Conservation (phyloP, 2,113 vertebrate species). For the Dissostichus mawsoni region DNA sequence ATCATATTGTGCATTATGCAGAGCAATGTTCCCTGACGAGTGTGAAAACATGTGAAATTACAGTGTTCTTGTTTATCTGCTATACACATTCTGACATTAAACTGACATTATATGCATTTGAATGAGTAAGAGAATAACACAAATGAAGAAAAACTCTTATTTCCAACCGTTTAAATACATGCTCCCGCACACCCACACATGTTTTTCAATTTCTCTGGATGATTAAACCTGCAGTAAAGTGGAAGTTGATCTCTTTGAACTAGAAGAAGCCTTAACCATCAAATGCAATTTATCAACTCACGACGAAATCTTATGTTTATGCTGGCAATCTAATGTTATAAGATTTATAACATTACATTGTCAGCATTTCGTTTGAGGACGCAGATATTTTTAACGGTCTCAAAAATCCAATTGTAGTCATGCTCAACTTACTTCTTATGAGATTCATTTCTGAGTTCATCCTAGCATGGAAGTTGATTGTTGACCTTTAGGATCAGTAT, state of each 20-base stretch:
- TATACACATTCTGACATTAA: background rate
- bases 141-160: no score
- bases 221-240: background rate
- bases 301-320: no score
- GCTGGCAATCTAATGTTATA: no score
- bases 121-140: background rate
- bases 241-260: background rate
- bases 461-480: background rate
- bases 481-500: background rate
- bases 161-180: background rate
- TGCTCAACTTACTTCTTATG: background rate
- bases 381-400: no score
- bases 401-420: background rate
- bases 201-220: no score
- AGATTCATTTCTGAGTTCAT: background rate
- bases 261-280: background rate
- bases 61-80: background rate
- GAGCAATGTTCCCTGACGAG: slow-evolving; percentile 35
- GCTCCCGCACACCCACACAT: no score
- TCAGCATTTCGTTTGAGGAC: no score
- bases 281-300: background rate
- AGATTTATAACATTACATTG: background rate
- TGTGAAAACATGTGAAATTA: slow-evolving; percentile 21
- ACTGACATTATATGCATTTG: background rate
- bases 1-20: slow-evolving; percentile 54